Evolutionary conservation across 2,113 vertebrate genomes (phyloP).

Genomic region (Peromyscus leucopus): DNA sequence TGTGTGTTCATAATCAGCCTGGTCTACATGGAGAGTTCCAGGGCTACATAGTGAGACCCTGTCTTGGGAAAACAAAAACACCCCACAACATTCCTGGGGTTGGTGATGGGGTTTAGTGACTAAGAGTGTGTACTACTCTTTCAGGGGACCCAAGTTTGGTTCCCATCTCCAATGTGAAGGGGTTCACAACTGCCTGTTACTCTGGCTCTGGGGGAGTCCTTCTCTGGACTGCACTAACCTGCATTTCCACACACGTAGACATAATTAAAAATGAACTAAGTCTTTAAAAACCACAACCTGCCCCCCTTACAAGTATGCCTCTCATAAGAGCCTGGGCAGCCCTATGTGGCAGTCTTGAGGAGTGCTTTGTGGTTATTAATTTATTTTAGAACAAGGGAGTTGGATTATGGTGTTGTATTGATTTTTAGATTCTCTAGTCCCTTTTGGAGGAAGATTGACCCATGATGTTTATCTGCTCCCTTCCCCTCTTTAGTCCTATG

Average conservation of each 20-base stretch:
- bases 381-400: background rate
- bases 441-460: background rate
- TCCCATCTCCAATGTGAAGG: background rate
- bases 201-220: background rate
- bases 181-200: background rate
- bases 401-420: background rate
- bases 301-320: background rate
- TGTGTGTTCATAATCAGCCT: background rate
- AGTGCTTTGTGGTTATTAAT: background rate
- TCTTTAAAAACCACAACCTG: background rate
- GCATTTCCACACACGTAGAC: background rate
- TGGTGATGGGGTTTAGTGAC: background rate
- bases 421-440: background rate
- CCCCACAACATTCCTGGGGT: background rate
- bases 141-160: background rate
- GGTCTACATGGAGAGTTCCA: background rate
- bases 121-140: background rate
- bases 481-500: conserved; percentile 92
- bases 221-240: background rate
- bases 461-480: background rate
- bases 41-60: background rate
- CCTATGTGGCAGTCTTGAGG: background rate
- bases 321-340: background rate
- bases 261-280: background rate
- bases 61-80: background rate